Conservation (phyloP, 2,113 vertebrate genomes). For the Phrynosoma platyrhinos region DNA sequence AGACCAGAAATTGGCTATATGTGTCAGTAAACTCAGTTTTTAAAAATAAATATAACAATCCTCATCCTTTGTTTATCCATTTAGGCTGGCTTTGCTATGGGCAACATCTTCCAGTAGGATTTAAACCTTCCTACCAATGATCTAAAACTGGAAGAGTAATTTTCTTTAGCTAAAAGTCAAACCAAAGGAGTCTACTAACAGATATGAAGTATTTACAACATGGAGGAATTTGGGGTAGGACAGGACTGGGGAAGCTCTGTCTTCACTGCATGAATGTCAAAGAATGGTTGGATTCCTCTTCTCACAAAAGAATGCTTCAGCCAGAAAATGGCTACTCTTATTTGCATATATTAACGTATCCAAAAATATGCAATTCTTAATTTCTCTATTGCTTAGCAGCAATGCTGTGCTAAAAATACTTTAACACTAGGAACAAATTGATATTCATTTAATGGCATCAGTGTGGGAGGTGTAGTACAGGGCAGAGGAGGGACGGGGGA, state of each 20-base stretch:
- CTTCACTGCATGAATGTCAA: background rate
- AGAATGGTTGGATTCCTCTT: background rate
- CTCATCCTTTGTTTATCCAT: background rate
- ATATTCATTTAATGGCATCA: constrained; percentile 9
- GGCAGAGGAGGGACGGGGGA: background rate
- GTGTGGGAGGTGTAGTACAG: background rate
- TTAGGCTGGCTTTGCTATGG: background rate
- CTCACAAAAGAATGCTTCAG: background rate
- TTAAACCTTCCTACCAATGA: background rate
- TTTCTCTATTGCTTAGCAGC: constrained; percentile 9
- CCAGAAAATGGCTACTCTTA: constrained; percentile 8
- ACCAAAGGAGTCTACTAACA: background rate
- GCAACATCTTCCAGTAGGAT: background rate
- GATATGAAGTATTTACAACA: background rate
- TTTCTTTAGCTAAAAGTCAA: background rate
- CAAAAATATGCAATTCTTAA: background rate
- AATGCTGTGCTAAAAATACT: constrained; percentile 34
- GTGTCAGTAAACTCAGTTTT: background rate
- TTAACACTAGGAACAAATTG: background rate
- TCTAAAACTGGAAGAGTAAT: background rate
- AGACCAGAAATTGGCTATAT: background rate
- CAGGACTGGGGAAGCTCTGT: background rate
- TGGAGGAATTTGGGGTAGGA: background rate
- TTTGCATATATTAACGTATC: constrained; percentile 12
- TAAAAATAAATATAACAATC: too few species aligned